Conservation (phyloP, 1,140 invertebrate genomes). For the Calephelis nemesis region DNA sequence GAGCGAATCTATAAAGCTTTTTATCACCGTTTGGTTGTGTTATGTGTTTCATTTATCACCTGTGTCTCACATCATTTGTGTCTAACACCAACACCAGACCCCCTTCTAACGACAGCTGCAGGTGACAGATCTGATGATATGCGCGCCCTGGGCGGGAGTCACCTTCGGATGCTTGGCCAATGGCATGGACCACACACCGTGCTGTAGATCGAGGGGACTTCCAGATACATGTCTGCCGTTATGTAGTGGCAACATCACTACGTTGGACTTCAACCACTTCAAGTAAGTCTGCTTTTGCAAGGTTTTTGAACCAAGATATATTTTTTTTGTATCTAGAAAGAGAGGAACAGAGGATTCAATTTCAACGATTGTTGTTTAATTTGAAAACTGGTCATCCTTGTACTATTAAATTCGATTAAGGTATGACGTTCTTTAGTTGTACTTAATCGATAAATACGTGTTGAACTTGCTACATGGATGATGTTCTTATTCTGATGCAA, state of each 20-base stretch:
- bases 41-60: neutral
- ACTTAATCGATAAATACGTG: too few species aligned
- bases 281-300: constrained; percentile 80
- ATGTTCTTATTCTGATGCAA: too few species aligned
- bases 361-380: too few species aligned
- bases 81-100: constrained; percentile 54
- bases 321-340: too few species aligned
- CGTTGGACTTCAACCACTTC: constrained; percentile 88
- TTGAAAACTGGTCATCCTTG: too few species aligned
- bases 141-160: constrained; percentile 89
- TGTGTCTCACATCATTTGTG: constrained; percentile 43
- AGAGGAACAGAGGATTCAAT: too few species aligned
- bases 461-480: too few species aligned
- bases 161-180: constrained; percentile 90
- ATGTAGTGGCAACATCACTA: constrained; percentile 88
- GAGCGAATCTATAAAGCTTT: too few species aligned
- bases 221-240: constrained; percentile 86
- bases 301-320: too few species aligned
- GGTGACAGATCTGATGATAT: constrained; percentile 89
- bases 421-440: too few species aligned
- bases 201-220: constrained; percentile 86
- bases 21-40: neutral
- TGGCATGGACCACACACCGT: constrained; percentile 89
- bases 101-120: constrained; percentile 63
- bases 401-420: too few species aligned